These are phyloP conservation scores for Hystrix cristata DNA, from an alignment of 2,113 vertebrate species.

Conservation along the genomic window DNA sequence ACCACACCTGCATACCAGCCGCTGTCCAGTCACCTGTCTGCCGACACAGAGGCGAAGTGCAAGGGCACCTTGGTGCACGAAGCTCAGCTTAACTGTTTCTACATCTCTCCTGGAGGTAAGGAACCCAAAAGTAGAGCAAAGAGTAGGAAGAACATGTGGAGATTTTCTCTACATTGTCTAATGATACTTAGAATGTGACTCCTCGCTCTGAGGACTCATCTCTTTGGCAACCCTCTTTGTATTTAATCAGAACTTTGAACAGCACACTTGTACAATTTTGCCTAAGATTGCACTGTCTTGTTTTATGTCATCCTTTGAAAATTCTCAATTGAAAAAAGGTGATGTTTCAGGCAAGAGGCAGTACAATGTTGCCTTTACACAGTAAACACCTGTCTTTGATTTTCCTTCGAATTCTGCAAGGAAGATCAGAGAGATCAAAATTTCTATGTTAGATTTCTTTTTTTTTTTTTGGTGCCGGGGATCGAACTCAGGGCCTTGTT, in stretches of 20 bases:
- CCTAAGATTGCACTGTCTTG: not conserved
- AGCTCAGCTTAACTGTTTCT: conserved; percentile 92
- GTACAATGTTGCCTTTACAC: not conserved
- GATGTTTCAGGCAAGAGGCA: not conserved
- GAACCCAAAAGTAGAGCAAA: not conserved
- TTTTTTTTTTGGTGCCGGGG: too few species aligned
- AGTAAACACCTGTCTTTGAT: not conserved
- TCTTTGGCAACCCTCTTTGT: not conserved
- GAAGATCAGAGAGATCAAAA: not conserved
- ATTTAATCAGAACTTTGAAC: not conserved
- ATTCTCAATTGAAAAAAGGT: conserved; percentile 28
- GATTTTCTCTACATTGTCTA: not conserved
- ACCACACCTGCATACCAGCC: conserved; percentile 86
- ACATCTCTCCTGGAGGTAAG: conserved; percentile 96
- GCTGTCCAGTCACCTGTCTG: conserved; percentile 89
- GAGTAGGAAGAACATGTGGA: not conserved
- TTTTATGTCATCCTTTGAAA: conserved; percentile 44
- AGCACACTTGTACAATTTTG: conserved; percentile 12
- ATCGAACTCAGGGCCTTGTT: too few species aligned
- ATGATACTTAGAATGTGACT: not conserved
- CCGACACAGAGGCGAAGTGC: conserved; percentile 90
- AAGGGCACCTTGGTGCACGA: conserved; percentile 95
- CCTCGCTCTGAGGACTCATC: not conserved
- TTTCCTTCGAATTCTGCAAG: conserved; percentile 32
- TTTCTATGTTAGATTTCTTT: not conserved